These are phyloP conservation scores for Miniopterus natalensis DNA, from an alignment of 2,113 vertebrate genomes.

Conservation along the genomic window DNA sequence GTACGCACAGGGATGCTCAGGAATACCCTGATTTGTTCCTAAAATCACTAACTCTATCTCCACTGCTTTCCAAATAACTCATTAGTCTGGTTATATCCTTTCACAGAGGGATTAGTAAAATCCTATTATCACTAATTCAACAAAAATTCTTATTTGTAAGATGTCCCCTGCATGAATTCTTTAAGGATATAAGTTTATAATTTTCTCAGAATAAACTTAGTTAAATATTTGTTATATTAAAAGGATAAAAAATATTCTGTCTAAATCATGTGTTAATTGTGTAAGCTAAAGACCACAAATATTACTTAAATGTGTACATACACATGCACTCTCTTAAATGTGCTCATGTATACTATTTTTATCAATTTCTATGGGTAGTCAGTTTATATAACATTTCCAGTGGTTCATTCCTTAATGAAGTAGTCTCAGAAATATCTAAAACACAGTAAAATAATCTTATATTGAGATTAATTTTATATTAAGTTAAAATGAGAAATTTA, in stretches of 20 bases:
- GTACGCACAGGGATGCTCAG: background rate
- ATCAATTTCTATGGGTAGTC: background rate
- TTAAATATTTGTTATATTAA: background rate
- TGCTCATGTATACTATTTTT: background rate
- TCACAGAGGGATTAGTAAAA: background rate
- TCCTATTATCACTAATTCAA: background rate
- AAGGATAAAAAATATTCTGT: background rate
- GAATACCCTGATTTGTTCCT: background rate
- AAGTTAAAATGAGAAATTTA: background rate
- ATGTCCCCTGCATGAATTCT: background rate
- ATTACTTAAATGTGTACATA: background rate
- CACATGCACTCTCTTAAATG: background rate
- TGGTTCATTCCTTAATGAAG: constrained; percentile 16
- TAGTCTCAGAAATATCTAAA: constrained; percentile 8
- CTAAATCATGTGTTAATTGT: background rate
- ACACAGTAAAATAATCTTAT: background rate
- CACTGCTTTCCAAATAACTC: background rate
- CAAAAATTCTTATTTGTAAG: background rate
- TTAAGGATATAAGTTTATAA: background rate
- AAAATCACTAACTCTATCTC: background rate
- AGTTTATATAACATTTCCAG: background rate
- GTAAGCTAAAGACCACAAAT: background rate
- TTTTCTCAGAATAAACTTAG: constrained; percentile 25
- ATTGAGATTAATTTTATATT: constrained; percentile 6
- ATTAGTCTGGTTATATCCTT: background rate